These are phyloP conservation scores for Potamarius usumacintae DNA, from an alignment of 2,113 vertebrate species.

Conservation along the genomic window DNA sequence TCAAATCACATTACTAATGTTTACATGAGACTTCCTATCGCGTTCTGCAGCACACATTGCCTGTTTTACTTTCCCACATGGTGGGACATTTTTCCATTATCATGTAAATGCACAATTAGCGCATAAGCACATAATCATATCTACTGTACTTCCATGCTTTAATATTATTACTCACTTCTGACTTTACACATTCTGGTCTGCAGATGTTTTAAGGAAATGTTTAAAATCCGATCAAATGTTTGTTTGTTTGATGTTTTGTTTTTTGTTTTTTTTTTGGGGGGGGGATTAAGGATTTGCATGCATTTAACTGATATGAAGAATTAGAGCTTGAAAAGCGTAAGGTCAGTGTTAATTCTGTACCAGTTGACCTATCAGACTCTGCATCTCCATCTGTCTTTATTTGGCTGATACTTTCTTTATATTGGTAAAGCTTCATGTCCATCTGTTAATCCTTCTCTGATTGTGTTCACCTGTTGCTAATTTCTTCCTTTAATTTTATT, in stretches of 20 bases:
- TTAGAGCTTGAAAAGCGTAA: background rate
- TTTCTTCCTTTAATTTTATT: conserved; percentile 5
- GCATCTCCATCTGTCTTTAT: background rate
- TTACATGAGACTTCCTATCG: background rate
- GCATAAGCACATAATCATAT: background rate
- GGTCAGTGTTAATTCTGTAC: background rate
- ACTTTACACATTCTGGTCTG: background rate
- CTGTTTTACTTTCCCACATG: background rate
- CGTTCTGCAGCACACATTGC: background rate
- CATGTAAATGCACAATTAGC: background rate
- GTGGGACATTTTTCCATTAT: background rate
- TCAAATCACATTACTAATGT: conserved; percentile 22
- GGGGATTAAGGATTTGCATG: background rate
- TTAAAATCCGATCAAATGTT: background rate
- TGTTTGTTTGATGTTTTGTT: no score
- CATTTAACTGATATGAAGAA: background rate
- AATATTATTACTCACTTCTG: background rate
- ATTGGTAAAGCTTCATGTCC: background rate
- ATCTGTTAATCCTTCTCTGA: background rate
- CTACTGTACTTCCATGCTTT: background rate
- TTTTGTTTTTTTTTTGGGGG: background rate
- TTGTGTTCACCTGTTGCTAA: conserved; percentile 1
- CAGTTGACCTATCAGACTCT: background rate
- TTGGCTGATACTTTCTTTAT: background rate
- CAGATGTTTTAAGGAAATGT: conserved; percentile 1